Percentiles rank a stretch among this genome's conserved stretches.
Conservation (phyloP, 1,140 invertebrate genomes). For the Drosophila parabipectinata region DNA sequence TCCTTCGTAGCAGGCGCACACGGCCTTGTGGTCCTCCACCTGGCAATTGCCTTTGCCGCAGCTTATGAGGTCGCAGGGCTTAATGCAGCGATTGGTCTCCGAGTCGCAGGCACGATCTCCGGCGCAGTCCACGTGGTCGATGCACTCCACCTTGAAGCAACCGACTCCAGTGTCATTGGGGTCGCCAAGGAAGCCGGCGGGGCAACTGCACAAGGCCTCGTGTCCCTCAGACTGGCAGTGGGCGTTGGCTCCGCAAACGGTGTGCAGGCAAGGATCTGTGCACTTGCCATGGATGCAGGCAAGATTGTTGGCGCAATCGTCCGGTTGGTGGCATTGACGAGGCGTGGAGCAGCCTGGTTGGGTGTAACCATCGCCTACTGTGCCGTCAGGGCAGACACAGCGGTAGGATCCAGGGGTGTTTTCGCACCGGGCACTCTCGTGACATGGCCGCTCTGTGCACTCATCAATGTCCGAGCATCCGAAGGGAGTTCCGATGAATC, state of each 20-base stretch:
- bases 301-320: constrained; percentile 89
- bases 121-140: constrained; percentile 90
- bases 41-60: constrained; percentile 91
- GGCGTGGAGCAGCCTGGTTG: constrained; percentile 89
- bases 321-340: constrained; percentile 88
- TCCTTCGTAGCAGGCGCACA: constrained; percentile 91
- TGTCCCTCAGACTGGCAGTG: constrained; percentile 90
- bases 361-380: constrained; percentile 91
- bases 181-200: constrained; percentile 92
- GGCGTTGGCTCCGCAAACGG: constrained; percentile 90
- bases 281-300: constrained; percentile 90
- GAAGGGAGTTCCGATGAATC: constrained; percentile 88
- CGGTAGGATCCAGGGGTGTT: constrained; percentile 92
- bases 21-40: constrained; percentile 88
- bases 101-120: constrained; percentile 90
- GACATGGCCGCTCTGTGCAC: constrained; percentile 92
- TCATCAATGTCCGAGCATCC: constrained; percentile 92
- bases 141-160: constrained; percentile 93
- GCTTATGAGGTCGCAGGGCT: constrained; percentile 90
- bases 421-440: constrained; percentile 90
- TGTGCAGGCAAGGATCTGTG: constrained; percentile 89
- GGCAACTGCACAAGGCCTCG: constrained; percentile 89
- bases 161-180: constrained; percentile 89
- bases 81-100: constrained; percentile 91
- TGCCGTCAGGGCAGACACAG: constrained; percentile 90